Conservation (phyloP, 1,140 invertebrate genomes). For the Philotrypesis tridentata region DNA sequence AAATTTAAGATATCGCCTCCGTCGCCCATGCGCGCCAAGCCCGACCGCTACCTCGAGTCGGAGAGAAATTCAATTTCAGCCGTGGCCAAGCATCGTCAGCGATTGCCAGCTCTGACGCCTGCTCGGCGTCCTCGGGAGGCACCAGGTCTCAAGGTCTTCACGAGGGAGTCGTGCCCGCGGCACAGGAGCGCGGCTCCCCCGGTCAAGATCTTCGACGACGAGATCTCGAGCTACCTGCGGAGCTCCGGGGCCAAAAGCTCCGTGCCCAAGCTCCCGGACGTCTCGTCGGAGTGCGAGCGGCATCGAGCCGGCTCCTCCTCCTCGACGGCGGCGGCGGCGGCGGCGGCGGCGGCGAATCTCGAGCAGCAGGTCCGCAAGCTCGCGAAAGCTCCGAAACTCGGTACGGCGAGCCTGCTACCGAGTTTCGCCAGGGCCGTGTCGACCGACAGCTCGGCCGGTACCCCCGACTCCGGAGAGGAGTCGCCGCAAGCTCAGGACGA, state of each 20-base stretch:
- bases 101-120: neutral
- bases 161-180: constrained; percentile 47
- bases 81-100: neutral
- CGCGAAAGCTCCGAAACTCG: constrained; percentile 53
- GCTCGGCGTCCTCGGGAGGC: no score
- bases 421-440: constrained; percentile 56
- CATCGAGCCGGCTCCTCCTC: neutral
- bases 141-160: constrained; percentile 14
- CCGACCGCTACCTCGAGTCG: neutral
- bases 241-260: neutral
- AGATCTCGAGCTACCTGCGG: constrained; percentile 49
- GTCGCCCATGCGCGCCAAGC: neutral
- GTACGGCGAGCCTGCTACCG: constrained; percentile 49
- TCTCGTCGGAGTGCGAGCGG: neutral
- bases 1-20: constrained; percentile 46
- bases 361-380: neutral
- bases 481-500: constrained; percentile 33
- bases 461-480: constrained; percentile 38
- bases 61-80: neutral
- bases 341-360: no score
- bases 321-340: neutral
- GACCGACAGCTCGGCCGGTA: constrained; percentile 45
- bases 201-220: constrained; percentile 57
- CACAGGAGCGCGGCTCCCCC: constrained; percentile 41
- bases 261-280: neutral